A percentile compares a stretch with the other conserved stretches of the same genome.
phyloP scores from a whole-genome alignment of 1,140 invertebrate species.

The Drosophila bocqueti region DNA sequence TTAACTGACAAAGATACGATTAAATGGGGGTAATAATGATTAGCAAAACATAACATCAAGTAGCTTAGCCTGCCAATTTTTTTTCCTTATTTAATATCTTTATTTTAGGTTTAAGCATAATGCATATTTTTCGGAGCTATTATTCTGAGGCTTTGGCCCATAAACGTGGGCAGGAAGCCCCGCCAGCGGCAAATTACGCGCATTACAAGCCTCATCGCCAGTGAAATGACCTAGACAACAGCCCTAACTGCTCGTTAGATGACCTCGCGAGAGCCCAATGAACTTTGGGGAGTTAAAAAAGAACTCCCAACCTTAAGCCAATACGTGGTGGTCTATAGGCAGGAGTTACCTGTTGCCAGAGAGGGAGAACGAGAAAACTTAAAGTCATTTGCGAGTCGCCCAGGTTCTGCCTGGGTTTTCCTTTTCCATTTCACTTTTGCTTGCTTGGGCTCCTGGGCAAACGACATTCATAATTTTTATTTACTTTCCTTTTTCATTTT shows the following conservation, averaged over 20 bases:
- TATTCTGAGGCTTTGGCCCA: conserved; percentile 3
- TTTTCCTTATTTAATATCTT: not conserved
- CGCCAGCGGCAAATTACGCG: conserved; percentile 62
- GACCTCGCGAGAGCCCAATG: conserved; percentile 7
- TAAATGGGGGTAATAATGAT: not conserved
- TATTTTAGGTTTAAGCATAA: not conserved
- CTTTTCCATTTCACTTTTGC: conserved; percentile 20
- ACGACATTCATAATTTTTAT: conserved; percentile 80
- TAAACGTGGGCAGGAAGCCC: conserved; percentile 34
- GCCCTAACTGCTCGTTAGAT: conserved; percentile 67
- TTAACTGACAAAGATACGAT: not conserved
- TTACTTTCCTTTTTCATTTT: conserved; percentile 61
- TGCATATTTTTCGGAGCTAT: not conserved
- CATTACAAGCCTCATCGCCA: conserved; percentile 64
- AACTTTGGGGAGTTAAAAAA: conserved; percentile 42
- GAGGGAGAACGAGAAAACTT: conserved; percentile 13
- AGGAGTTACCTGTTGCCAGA: conserved; percentile 63
- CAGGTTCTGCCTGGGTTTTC: conserved; percentile 16
- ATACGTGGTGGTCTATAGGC: conserved; percentile 25
- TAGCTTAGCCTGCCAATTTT: not conserved
- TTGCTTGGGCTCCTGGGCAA: conserved; percentile 33
- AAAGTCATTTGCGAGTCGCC: conserved; percentile 28
- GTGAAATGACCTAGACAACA: conserved; percentile 61
- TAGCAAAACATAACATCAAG: not conserved
- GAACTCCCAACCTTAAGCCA: conserved; percentile 55